A percentile compares a stretch with the other conserved stretches of the same genome.
Evolutionary conservation across 2,888 invertebrate species (phyloP).

Genomic region (Gari tellinella): DNA sequence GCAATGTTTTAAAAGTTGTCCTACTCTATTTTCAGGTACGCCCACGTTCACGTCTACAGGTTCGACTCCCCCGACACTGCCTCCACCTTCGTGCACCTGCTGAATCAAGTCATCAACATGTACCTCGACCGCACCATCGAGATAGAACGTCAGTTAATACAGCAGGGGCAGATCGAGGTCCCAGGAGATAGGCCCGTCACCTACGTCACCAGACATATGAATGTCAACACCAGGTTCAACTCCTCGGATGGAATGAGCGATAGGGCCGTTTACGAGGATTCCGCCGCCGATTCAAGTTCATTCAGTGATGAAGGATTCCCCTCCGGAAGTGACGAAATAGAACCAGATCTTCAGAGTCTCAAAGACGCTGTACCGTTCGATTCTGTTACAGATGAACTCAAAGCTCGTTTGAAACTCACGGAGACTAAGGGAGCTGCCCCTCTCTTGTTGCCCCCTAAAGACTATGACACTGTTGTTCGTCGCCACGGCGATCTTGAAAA

Average conservation of each 20-base stretch:
- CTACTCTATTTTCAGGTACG: conserved; percentile 86
- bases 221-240: conserved; percentile 35
- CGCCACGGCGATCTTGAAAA: conserved; percentile 88
- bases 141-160: conserved; percentile 87
- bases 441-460: conserved; percentile 94
- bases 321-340: conserved; percentile 73
- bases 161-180: conserved; percentile 73
- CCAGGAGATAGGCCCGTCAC: conserved; percentile 33
- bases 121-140: conserved; percentile 94
- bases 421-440: conserved; percentile 85
- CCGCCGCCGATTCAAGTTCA: conserved; percentile 70
- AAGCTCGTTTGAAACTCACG: conserved; percentile 88
- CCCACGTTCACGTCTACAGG: conserved; percentile 97
- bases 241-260: conserved; percentile 67
- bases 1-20: no score
- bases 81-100: conserved; percentile 92
- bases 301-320: conserved; percentile 71
- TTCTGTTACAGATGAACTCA: conserved; percentile 95
- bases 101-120: conserved; percentile 91
- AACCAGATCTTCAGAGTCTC: conserved; percentile 74
- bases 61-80: conserved; percentile 98
- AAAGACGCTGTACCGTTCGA: conserved; percentile 88
- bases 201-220: conserved; percentile 24
- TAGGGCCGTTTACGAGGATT: conserved; percentile 61
- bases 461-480: conserved; percentile 91